phyloP scores from a whole-genome alignment of 1,140 invertebrate genomes.

The Ceratosolen fusciceps region DNA sequence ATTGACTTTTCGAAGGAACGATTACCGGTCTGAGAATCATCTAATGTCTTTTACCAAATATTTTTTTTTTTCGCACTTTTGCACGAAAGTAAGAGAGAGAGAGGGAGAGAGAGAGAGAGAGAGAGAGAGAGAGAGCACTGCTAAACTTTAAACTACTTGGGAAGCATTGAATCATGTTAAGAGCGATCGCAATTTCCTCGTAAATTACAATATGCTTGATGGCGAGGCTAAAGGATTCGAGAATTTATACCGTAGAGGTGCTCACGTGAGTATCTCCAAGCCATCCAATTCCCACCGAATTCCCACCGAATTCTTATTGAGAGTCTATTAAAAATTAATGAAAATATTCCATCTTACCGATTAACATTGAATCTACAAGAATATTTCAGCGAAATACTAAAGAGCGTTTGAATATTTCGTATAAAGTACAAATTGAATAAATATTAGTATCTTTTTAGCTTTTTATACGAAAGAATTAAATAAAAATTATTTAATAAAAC shows the following conservation, averaged over 20 bases:
- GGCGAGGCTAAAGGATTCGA: constrained; percentile 24
- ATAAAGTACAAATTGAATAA: too few species aligned
- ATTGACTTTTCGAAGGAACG: constrained; percentile 33
- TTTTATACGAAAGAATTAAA: too few species aligned
- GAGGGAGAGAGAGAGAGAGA: not conserved
- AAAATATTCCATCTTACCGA: too few species aligned
- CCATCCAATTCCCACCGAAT: constrained; percentile 39
- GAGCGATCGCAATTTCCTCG: constrained; percentile 40
- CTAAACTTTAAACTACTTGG: constrained; percentile 42
- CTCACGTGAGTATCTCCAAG: constrained; percentile 49
- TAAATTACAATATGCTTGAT: constrained; percentile 26
- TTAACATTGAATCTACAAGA: too few species aligned
- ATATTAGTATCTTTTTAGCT: too few species aligned
- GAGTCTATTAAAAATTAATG: too few species aligned
- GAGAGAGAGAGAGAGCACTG: not conserved
- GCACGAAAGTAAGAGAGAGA: not conserved
- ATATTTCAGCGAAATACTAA: too few species aligned
- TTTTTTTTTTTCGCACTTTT: constrained; percentile 40
- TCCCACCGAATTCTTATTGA: too few species aligned
- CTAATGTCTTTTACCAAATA: constrained; percentile 8
- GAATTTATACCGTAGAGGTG: constrained; percentile 49
- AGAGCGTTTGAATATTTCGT: too few species aligned
- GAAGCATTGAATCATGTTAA: constrained; percentile 47
- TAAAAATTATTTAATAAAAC: too few species aligned
- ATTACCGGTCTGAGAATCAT: constrained; percentile 14